phyloP scores from a whole-genome alignment of 37 sponge, comb jelly and placozoan species.

The Bolinopsis microptera region DNA sequence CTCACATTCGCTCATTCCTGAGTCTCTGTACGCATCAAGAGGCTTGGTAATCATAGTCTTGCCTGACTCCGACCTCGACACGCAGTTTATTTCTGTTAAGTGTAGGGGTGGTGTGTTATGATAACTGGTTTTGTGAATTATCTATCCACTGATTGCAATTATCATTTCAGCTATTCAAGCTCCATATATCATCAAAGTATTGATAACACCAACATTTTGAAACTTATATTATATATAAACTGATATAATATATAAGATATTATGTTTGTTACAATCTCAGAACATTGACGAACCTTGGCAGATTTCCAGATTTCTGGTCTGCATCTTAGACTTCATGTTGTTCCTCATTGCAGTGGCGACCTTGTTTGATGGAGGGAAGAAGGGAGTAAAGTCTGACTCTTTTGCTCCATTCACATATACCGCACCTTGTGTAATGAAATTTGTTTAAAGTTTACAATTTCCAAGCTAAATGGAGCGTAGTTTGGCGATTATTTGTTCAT shows the following conservation, averaged over 20 bases:
- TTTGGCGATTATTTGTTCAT: background rate
- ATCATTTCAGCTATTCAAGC: no score
- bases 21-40: background rate
- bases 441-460: background rate
- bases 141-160: no score
- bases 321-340: conserved; percentile 35
- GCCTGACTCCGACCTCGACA: background rate
- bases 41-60: conserved; percentile 32
- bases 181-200: no score
- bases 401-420: conserved; percentile 39
- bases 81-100: background rate
- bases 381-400: background rate
- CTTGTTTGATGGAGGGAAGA: conserved; percentile 40
- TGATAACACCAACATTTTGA: no score
- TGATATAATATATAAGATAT: no score
- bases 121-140: no score
- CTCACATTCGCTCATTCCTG: conserved; percentile 27
- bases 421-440: background rate
- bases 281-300: conserved; percentile 60
- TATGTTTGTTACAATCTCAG: no score
- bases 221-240: no score
- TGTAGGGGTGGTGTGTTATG: no score
- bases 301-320: background rate
- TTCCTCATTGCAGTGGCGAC: conserved; percentile 20
- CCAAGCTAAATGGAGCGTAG: background rate